Evolutionary conservation across 2,888 invertebrate genomes (phyloP), one percentile per base, ranked within the genome.

Genomic region (Spicauda simplicius): DNA sequence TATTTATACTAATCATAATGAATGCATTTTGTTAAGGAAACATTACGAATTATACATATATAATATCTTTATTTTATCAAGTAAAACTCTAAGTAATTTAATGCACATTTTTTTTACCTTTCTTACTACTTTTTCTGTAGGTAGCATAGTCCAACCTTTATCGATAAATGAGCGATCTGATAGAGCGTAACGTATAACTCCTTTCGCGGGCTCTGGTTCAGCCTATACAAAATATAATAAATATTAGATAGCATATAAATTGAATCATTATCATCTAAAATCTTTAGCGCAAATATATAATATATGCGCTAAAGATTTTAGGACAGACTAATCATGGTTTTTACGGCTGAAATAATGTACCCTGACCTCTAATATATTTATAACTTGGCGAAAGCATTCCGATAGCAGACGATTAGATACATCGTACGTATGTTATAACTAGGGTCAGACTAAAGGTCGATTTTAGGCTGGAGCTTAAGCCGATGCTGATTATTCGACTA

Each of bases 131-230:
- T 90, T 91, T 73, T 90, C 89, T 0, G 88, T 90, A 16, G 91
- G 91, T 50, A 91, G 71, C 85, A 85, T 82, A n/a, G 91, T 91
- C 91, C 91, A 92, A 4, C 91, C 91, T 68, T 91, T 91, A 6
- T 91, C 89, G 55, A 91, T 91, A 72, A 88, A 91, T 3, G 83
- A 71, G 5, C 88, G 87, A 76, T 91, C 87, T 1, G 91, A 91
- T 71, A 91, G 76, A 33, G 88, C 82, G 70, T 91, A 91, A 18
- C 79, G 82, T 63, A 86, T 82, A 11, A 86, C 64, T n/a, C 90
- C 89, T 75, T 83, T 88, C 0, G 76, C 50, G 41, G 71, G 56
- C 20, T 86, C 86, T 68, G 74, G 72, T 0, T 83, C 87, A 20
- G 64, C 60, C 89, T 90, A 77, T 69, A 86, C 79, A 61, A 59